Evolutionary conservation across 2,888 invertebrate species (phyloP), one percentile per base, ranked within the genome.

Genomic region (Noctuana brunneofusca): DNA sequence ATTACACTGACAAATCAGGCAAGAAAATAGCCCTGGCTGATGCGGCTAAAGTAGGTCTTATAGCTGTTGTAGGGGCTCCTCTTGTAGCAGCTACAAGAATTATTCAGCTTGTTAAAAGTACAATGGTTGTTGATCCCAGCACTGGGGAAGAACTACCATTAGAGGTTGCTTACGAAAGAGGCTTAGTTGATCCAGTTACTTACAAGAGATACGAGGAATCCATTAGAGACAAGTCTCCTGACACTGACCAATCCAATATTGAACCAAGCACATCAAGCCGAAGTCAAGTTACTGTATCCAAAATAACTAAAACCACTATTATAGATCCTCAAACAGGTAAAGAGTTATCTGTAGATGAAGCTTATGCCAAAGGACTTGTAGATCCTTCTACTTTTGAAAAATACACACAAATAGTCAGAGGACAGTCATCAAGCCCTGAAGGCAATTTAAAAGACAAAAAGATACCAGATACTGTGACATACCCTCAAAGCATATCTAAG

Each of bases 111-210:
- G 93, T 96, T 3, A 93, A 90, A 69, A 91, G 76, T 67, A 91
- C 93, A 3, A 94, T 95, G 90, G 93, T 96, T 12, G 89, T 93
- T 60, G 97, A 98, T 83, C 97, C 97, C 0, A 93, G 93, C 71
- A 96, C 96, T 0, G 97, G 96, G 2, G 94, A 96, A 78, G 94
- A 95, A 76, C 92, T 97, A 69, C 96, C 96, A 1, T 93, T 96
- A 71, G 95, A 96, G 82, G 95, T 96, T 57, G 97, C 97, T 2
- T 93, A 96, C 69, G 94, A 95, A 77, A 92, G 95, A 65, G 97
- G 96, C 6, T 83, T 95, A 64, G 95, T 97, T 63, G 95, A 93
- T 74, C 75, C 87, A 59, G 76, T 90, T 64, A 93, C 93, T 9
- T 92, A 89, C 64, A 86, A 87, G 68, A 91, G 89, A 71, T 90